Conservation (phyloP, 2,888 invertebrate species). For the Agonopterix arenella region DNA sequence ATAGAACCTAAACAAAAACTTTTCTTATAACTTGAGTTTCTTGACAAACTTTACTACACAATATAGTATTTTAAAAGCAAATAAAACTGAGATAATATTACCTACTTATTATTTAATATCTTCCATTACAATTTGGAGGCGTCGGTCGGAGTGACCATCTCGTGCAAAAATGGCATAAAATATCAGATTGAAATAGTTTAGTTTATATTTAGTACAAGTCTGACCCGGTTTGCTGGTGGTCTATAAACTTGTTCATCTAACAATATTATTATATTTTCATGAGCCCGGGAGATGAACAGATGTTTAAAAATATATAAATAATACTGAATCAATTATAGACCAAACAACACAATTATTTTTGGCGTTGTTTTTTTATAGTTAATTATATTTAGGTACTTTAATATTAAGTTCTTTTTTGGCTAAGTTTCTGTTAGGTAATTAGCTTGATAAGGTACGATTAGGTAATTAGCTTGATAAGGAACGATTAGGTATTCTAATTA, state of each 20-base stretch:
- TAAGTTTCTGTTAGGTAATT: too few relatives aligned
- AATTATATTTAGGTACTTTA: too few relatives aligned
- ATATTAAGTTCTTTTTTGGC: too few relatives aligned
- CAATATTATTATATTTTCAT: constrained; percentile 25
- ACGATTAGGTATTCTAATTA: too few relatives aligned
- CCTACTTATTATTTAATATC: not conserved
- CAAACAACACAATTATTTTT: too few relatives aligned
- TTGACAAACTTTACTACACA: too few relatives aligned
- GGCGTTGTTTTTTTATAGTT: too few relatives aligned
- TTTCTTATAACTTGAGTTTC: too few relatives aligned
- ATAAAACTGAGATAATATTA: not conserved
- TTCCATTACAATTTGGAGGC: not conserved
- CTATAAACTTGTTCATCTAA: constrained; percentile 41
- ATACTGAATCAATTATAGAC: too few relatives aligned
- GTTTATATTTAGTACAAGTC: constrained; percentile 45
- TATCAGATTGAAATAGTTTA: constrained; percentile 38
- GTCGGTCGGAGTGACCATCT: constrained; percentile 26
- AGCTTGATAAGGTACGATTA: too few relatives aligned
- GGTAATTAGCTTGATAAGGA: too few relatives aligned
- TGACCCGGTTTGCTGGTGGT: constrained; percentile 45
- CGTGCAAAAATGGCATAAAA: constrained; percentile 40
- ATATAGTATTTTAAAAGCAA: not conserved
- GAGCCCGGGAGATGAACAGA: constrained; percentile 42
- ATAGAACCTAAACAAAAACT: too few relatives aligned
- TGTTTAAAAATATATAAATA: constrained; percentile 14